These are phyloP conservation scores for Ostrea edulis DNA, from an alignment of 1,140 invertebrate species.

Conservation along the genomic window DNA sequence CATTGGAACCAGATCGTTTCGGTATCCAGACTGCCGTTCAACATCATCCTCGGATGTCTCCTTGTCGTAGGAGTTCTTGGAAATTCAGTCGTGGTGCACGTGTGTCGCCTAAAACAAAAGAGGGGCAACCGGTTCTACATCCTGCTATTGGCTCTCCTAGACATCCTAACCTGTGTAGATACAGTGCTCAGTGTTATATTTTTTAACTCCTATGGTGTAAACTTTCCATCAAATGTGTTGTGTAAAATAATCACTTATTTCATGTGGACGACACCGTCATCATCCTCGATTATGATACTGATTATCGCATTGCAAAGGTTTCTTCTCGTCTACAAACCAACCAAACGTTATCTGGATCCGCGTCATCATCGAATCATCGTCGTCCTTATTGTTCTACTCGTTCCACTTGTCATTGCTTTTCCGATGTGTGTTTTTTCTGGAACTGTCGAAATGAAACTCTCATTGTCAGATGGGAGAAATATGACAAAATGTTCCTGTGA, in stretches of 20 bases:
- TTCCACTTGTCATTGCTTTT: constrained; percentile 11
- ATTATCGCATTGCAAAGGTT: constrained; percentile 10
- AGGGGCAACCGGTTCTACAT: constrained; percentile 15
- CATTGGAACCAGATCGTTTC: not conserved
- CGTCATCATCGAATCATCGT: not conserved
- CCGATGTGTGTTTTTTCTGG: constrained; percentile 17
- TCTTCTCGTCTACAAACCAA: constrained; percentile 7
- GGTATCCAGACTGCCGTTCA: not conserved
- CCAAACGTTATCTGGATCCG: constrained; percentile 13
- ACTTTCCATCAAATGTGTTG: not conserved
- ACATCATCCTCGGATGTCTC: not conserved
- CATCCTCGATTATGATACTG: not conserved
- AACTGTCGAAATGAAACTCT: not conserved
- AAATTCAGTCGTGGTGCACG: constrained; percentile 2
- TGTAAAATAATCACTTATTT: constrained; percentile 13
- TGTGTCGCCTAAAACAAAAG: constrained; percentile 16
- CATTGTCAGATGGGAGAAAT: not conserved
- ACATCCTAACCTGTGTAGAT: not conserved
- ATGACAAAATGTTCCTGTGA: constrained; percentile 3
- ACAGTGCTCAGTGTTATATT: not conserved
- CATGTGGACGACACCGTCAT: constrained; percentile 8
- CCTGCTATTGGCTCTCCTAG: not conserved
- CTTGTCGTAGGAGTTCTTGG: not conserved
- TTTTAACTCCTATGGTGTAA: not conserved
- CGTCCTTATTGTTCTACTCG: not conserved